A percentile compares a stretch with the other conserved stretches of the same genome.
Evolutionary conservation across 1,140 invertebrate genomes (phyloP).

Genomic region (Calliphora vicina): DNA sequence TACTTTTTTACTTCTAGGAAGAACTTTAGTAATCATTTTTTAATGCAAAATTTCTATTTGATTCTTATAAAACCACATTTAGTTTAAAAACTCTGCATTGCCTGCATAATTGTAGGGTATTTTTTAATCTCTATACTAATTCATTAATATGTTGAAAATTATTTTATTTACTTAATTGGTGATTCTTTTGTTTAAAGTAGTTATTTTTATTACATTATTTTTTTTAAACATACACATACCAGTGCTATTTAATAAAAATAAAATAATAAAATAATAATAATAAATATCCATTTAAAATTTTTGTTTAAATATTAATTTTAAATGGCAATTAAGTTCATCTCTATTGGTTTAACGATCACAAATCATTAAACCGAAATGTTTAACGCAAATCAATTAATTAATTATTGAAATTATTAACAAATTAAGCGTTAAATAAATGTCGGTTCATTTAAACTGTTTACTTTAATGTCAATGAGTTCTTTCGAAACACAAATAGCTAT

Average conservation of each 20-base stretch:
- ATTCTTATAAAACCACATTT: no score
- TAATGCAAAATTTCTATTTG: no score
- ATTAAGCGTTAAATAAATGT: not conserved
- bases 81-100: no score
- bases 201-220: not conserved
- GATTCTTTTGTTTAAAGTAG: not conserved
- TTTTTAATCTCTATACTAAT: not conserved
- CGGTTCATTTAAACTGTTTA: no score
- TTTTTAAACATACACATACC: not conserved
- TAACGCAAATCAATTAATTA: slow-evolving; percentile 1
- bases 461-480: no score
- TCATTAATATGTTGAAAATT: not conserved
- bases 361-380: not conserved
- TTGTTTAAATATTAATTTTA: no score
- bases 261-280: not conserved
- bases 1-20: no score
- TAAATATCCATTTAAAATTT: no score
- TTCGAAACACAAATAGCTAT: no score
- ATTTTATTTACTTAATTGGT: not conserved
- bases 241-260: not conserved
- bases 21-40: no score
- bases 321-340: not conserved
- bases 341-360: not conserved
- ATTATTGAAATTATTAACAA: not conserved
- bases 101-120: not conserved